Base-by-base conservation (phyloP, 1,140 invertebrate genomes). In the Ruditapes philippinarum region DNA sequence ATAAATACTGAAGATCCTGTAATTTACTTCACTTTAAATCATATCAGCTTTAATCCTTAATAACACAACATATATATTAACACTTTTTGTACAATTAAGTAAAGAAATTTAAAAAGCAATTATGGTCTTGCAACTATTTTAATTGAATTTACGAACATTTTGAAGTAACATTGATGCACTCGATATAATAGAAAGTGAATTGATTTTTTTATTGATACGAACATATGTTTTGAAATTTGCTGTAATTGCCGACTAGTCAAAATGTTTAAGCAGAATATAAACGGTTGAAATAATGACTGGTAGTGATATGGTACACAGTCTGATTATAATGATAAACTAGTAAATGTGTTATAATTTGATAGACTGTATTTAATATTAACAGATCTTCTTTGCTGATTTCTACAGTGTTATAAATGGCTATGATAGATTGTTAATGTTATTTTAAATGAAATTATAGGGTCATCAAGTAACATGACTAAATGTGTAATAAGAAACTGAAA, bases 181-280 rank as follows among this genome's bases (percentile, higher is more conserved):
- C 17, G 14, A 40, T 38, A 38, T 45, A 38, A 70, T 38, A 4
- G 65, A 70, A 70, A 70, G 65, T 70, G 33, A 70, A 38, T 38
- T 28, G 14, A 12, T 0, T 36, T 70, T n/a, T 70, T 40, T 19
- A 38, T 14, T n/a, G 65, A 70, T 70, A 40, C 28, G 36, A 38
- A 70, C 36, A 70, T 70, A 70, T n/a, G 38, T 70, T 70, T 70
- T 62, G 57, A 62, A 62, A 62, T 62, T 28, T 62, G 57, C n/a
- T n/a, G 11, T 62, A 62, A 62, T 62, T 62, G 57, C n/a, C 9
- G 7, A 28, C 5, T 62, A 62, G 28, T 62, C 57, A 28, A 62
- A 62, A 1, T 62, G 22, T 14, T 62, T 11, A n/a, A n/a, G n/a
- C n/a, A n/a, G n/a, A n/a, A n/a, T n/a, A n/a, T n/a, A n/a, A n/a